Percentiles rank a stretch among this genome's conserved stretches.
Evolutionary conservation across 2,888 invertebrate genomes (phyloP).

Genomic region (Helicoverpa assulta): DNA sequence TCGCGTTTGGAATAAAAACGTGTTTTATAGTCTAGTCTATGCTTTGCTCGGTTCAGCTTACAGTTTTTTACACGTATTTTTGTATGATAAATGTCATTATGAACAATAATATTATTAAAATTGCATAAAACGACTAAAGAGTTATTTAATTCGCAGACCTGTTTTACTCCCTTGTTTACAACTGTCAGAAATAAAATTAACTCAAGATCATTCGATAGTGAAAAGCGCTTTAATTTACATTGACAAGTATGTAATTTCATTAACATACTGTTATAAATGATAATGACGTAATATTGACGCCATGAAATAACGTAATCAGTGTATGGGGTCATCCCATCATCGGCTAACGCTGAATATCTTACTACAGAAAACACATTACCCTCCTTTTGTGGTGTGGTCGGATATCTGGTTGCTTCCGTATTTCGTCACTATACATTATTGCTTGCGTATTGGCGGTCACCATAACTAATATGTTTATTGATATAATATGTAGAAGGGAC

Average conservation of each 20-base stretch:
- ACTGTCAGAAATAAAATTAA: slow-evolving; percentile 23
- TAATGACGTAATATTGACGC: slow-evolving; percentile 1
- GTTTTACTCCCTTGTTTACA: slow-evolving; percentile 21
- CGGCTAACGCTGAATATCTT: slow-evolving; percentile 13
- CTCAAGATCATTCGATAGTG: slow-evolving; percentile 38
- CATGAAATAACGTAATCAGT: slow-evolving; percentile 9
- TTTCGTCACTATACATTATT: slow-evolving; percentile 18
- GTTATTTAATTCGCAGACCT: slow-evolving; percentile 24
- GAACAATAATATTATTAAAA: background rate
- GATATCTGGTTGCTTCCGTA: slow-evolving; percentile 20
- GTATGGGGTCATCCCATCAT: slow-evolving; percentile 20
- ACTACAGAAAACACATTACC: slow-evolving; percentile 42
- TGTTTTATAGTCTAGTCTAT: background rate
- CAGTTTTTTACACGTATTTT: background rate
- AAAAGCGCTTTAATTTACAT: slow-evolving; percentile 6
- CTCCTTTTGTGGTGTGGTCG: slow-evolving; percentile 28
- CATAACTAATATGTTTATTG: background rate
- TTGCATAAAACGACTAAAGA: background rate
- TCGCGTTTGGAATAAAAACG: background rate
- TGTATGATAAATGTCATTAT: background rate
- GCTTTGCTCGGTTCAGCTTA: background rate
- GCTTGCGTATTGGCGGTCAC: background rate
- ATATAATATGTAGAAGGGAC: background rate
- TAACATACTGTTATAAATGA: slow-evolving; percentile 3
- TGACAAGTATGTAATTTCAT: slow-evolving; percentile 9